Percentiles rank a stretch among this genome's conserved stretches.
Evolutionary conservation across 64 coral and sea anemone species (phyloP).

Genomic region (Porites australiensis): DNA sequence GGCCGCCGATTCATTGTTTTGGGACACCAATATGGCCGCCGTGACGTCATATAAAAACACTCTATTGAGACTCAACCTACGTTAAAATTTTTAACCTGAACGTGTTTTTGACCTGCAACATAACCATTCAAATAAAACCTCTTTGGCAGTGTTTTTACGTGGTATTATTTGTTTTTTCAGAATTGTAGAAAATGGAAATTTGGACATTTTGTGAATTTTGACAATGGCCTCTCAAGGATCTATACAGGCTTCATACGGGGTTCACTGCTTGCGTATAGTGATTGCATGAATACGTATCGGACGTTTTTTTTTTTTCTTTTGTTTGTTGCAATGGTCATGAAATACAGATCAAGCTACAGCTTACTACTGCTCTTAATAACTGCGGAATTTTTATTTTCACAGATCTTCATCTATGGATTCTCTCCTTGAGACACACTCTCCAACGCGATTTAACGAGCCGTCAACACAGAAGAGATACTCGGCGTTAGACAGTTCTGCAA

Average conservation of each 20-base stretch:
- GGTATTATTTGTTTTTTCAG: neutral
- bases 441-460: neutral
- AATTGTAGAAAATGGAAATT: neutral
- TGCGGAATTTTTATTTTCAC: neutral
- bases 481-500: neutral
- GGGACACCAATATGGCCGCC: no score
- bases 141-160: neutral
- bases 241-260: no score
- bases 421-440: neutral
- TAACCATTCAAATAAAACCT: neutral
- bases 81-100: neutral
- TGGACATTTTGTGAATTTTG: no score
- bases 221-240: no score
- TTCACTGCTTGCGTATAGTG: no score
- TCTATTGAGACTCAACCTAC: no score
- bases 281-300: no score
- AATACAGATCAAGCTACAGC: no score
- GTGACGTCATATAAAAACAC: no score
- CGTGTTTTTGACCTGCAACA: neutral
- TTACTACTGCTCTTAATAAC: neutral
- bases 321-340: no score
- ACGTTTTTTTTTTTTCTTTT: no score
- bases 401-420: slow-evolving; percentile 52
- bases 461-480: neutral
- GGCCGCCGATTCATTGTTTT: no score